Conservation (phyloP, 2,113 vertebrate genomes). For the Callipepla californica region DNA sequence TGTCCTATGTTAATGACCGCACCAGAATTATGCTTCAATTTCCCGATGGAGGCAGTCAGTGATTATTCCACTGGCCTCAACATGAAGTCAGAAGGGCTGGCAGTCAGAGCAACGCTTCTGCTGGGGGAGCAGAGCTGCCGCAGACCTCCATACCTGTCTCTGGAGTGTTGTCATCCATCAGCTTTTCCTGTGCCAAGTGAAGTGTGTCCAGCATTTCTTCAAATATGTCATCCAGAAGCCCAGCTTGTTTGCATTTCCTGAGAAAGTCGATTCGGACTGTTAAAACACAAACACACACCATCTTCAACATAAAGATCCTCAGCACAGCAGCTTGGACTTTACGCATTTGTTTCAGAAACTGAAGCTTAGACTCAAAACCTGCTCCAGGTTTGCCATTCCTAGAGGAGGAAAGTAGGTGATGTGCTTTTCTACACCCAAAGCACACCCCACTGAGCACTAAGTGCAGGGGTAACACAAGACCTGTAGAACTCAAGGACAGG, state of each 20-base stretch:
- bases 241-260: conserved; percentile 79
- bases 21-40: background rate
- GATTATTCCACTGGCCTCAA: background rate
- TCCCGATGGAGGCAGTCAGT: background rate
- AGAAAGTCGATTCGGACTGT: conserved; percentile 71
- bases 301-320: background rate
- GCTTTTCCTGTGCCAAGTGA: conserved; percentile 72
- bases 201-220: conserved; percentile 77
- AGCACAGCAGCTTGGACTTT: background rate
- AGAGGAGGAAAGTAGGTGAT: background rate
- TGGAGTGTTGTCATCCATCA: conserved; percentile 76
- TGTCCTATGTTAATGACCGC: background rate
- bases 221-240: conserved; percentile 79
- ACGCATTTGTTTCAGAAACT: background rate
- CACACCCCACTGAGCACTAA: no score
- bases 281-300: background rate
- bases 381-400: background rate
- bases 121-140: background rate
- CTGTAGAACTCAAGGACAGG: background rate
- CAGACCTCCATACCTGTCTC: conserved; percentile 72
- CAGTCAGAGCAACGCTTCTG: background rate
- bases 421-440: background rate
- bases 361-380: background rate
- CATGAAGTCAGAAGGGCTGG: background rate
- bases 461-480: no score